Percentiles rank a stretch among this genome's conserved stretches.
Conservation (phyloP, 2,888 invertebrate species). For the Watsonalla binaria region DNA sequence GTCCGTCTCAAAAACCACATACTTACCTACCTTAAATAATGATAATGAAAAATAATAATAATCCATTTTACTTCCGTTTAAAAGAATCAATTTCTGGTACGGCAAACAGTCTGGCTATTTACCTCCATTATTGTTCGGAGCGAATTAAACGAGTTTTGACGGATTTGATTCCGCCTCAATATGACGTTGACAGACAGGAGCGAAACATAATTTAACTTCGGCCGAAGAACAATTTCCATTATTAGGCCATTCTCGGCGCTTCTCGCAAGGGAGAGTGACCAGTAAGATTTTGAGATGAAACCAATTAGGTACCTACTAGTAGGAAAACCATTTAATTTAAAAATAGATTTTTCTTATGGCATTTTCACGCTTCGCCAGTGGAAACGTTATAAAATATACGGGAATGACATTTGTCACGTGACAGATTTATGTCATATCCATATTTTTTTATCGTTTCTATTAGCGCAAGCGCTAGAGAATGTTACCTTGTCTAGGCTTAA, state of each 20-base stretch:
- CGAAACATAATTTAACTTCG: constrained; percentile 3
- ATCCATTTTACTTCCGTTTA: background rate
- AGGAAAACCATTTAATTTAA: too few species aligned
- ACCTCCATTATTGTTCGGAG: background rate
- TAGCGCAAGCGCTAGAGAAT: too few species aligned
- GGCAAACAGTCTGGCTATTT: background rate
- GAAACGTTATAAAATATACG: too few species aligned
- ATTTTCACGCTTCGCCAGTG: too few species aligned
- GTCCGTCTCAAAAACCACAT: background rate
- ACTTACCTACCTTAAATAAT: background rate
- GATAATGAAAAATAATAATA: background rate
- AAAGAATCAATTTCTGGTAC: background rate
- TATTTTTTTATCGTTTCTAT: too few species aligned
- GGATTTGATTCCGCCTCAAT: constrained; percentile 1
- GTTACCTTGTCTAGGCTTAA: too few species aligned
- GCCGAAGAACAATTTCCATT: background rate
- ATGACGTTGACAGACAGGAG: constrained; percentile 1
- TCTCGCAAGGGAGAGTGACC: background rate
- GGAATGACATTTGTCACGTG: too few species aligned
- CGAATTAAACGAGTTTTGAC: constrained; percentile 1
- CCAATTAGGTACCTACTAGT: too few species aligned
- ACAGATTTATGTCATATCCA: too few species aligned
- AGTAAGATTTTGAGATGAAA: background rate
- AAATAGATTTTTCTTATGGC: too few species aligned
- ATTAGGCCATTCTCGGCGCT: background rate